Base-by-base conservation (phyloP, 1,140 invertebrate genomes). In the Elymnias hypermnestra region DNA sequence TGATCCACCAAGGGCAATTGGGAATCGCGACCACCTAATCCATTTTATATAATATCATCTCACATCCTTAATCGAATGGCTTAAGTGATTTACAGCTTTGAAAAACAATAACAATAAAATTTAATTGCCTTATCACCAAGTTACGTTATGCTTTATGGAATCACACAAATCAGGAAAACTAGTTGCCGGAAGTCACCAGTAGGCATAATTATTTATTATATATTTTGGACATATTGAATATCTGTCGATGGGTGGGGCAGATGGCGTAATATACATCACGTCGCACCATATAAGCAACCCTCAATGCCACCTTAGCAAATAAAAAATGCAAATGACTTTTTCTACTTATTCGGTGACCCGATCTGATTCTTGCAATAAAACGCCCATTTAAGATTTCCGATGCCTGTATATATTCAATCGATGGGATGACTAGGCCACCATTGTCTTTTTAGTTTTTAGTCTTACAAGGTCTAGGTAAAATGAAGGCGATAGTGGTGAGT, bases 391-490 rank as follows among this genome's bases (percentile, higher is more conserved):
- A 41, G 72, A 67, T 53, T 72, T 36, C 66, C 54, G 58, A 60
- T 58, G 57, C 46, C 53, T 67, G 64, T 81, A 83, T 83, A 83
- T 69, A 82, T 72, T 71, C 64, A 61, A 64, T 51, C 41, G 67
- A 51, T 68, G 45, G 48, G 37, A 48, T 56, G 49, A 49, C 45
- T 23, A 38, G 53, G 43, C 37, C 67, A 73, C 53, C 71, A 81
- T 75, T 81, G 59, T 61, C 51, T 57, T 63, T 52, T 58, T 50
- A 50, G 40, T 59, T 44, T 57, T 56, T 39, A 38, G 51, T 40
- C 29, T 5, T 25, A 52, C 42, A 53, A 60, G 53, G 35, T 53
- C 46, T 53, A 31, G 43, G 31, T 31, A 56, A 61, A 56, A 81
- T 81, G 76, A 76, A 71, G 62, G 42, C 45, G 19, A 28, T 70